phyloP scores from a whole-genome alignment of 1,140 invertebrate genomes.

The Temnothorax curvispinosus region DNA sequence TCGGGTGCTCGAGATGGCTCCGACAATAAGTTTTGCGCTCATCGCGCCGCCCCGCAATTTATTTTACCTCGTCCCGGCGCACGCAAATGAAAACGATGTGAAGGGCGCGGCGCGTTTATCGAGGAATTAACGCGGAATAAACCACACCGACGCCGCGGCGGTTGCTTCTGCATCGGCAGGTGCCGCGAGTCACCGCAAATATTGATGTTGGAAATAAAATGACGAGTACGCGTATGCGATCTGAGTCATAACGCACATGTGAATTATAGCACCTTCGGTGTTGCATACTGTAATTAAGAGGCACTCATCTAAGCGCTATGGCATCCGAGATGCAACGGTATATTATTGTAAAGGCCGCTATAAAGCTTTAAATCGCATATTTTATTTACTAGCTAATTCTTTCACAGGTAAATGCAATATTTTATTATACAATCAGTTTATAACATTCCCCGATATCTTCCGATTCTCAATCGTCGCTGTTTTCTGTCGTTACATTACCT shows the following conservation, averaged over 20 bases:
- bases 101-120: constrained; percentile 36
- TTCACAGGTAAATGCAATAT: not conserved
- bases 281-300: not conserved
- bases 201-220: constrained; percentile 47
- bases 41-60: constrained; percentile 28
- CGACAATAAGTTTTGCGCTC: constrained; percentile 46
- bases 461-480: too few relatives aligned
- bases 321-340: not conserved
- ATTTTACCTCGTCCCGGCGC: constrained; percentile 5
- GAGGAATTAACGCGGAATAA: constrained; percentile 51
- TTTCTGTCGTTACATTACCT: too few relatives aligned
- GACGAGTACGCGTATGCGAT: constrained; percentile 11
- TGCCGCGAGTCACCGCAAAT: constrained; percentile 38
- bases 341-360: not conserved
- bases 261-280: constrained; percentile 32
- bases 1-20: constrained; percentile 31
- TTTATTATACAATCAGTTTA: too few relatives aligned
- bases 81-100: constrained; percentile 43
- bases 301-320: not conserved
- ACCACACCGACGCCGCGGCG: not conserved
- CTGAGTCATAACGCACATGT: not conserved
- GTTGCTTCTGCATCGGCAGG: not conserved
- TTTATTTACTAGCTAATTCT: not conserved
- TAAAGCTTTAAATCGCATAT: not conserved
- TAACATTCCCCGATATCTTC: too few relatives aligned